These are phyloP conservation scores for Silurus glanis DNA, from an alignment of 2,113 vertebrate species.

Conservation along the genomic window DNA sequence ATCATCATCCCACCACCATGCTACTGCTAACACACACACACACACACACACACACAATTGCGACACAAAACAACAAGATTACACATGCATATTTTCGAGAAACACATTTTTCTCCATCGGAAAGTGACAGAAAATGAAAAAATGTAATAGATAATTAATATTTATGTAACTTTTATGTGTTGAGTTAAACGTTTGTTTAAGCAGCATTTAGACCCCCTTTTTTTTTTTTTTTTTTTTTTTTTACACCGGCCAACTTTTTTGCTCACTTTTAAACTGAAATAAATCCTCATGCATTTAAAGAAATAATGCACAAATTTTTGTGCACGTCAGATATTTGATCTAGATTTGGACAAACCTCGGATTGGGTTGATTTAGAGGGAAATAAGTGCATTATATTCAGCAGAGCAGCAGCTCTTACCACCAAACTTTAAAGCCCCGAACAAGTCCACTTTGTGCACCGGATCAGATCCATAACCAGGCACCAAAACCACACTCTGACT, in stretches of 20 bases:
- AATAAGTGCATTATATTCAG: not conserved
- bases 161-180: not conserved
- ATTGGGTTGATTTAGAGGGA: not conserved
- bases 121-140: not conserved
- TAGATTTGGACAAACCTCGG: accelerated
- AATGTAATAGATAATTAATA: not conserved
- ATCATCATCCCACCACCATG: slow-evolving; percentile 10
- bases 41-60: slow-evolving; percentile 18
- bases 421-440: slow-evolving; percentile 46
- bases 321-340: not conserved
- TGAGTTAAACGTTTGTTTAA: slow-evolving; percentile 27
- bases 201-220: slow-evolving; percentile 6
- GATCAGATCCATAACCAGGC: slow-evolving; percentile 1
- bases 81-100: not conserved
- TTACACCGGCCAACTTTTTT: not conserved
- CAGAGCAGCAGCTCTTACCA: slow-evolving; percentile 43
- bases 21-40: not conserved
- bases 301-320: not conserved
- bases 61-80: slow-evolving; percentile 17
- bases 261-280: not conserved
- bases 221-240: not conserved
- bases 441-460: slow-evolving; percentile 29
- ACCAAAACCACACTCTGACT: slow-evolving; percentile 5
- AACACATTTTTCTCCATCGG: not conserved
- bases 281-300: not conserved